Percentiles rank a stretch among this genome's conserved stretches.
Evolutionary conservation across 2,888 invertebrate species (phyloP).

Genomic region (Spatulosminthurus flaviceps): DNA sequence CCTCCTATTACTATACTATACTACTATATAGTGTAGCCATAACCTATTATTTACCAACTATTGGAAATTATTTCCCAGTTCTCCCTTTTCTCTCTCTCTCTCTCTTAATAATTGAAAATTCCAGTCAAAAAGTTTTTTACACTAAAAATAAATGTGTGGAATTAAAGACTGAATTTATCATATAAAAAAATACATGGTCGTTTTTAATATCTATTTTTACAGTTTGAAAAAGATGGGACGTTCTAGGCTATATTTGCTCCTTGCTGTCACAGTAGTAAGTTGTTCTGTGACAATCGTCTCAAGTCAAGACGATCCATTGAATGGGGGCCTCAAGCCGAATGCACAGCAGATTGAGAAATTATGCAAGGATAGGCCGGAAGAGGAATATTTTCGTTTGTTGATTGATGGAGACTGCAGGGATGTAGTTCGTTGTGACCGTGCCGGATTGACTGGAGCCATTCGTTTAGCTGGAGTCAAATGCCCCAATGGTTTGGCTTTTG

Average conservation of each 20-base stretch:
- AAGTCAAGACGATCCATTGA: conserved; percentile 47
- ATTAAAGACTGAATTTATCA: not conserved
- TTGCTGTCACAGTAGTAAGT: conserved; percentile 21
- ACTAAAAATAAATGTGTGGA: not conserved
- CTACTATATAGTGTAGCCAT: too few relatives aligned
- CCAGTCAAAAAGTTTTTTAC: too few relatives aligned
- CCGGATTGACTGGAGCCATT: conserved; percentile 84
- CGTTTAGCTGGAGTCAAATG: conserved; percentile 89
- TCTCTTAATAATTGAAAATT: too few relatives aligned
- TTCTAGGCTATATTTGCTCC: conserved; percentile 5
- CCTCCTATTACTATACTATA: too few relatives aligned
- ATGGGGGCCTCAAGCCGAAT: conserved; percentile 56
- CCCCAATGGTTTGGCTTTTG: conserved; percentile 90
- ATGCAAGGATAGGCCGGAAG: conserved; percentile 86
- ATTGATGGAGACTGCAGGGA: conserved; percentile 89
- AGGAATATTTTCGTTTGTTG: conserved; percentile 88
- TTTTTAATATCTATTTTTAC: not conserved
- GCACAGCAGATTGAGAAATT: conserved; percentile 75
- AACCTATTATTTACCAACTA: too few relatives aligned
- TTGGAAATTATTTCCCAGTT: too few relatives aligned
- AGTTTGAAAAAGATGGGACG: not conserved
- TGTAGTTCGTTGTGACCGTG: conserved; percentile 94
- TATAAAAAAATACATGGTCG: too few relatives aligned
- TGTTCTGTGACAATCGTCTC: conserved; percentile 32
- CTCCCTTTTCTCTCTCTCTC: too few relatives aligned